A percentile compares a stretch with the other conserved stretches of the same genome.
These are phyloP conservation scores for Hirtodrosophila trivittata DNA, from an alignment of 2,888 invertebrate species.

Conservation along the genomic window DNA sequence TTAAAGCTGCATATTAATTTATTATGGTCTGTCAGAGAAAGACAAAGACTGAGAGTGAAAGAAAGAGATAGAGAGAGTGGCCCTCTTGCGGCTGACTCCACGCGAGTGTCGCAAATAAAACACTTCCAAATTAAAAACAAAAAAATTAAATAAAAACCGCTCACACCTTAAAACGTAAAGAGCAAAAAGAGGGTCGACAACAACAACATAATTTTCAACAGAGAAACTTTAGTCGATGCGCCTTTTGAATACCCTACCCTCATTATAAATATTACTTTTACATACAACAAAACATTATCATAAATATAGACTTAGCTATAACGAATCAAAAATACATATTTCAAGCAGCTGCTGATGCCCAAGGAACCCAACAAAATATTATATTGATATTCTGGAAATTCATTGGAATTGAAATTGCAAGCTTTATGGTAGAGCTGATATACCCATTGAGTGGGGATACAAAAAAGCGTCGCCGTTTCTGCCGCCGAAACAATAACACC, in stretches of 20 bases:
- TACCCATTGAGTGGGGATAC: constrained; percentile 7
- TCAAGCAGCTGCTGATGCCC: too few relatives aligned
- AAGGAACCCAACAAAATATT: too few relatives aligned
- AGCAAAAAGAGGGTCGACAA: constrained; percentile 21
- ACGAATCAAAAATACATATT: too few relatives aligned
- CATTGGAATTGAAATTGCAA: too few relatives aligned
- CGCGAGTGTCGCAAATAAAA: constrained; percentile 34
- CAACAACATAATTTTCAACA: constrained; percentile 13
- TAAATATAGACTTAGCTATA: too few relatives aligned
- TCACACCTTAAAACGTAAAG: constrained; percentile 52
- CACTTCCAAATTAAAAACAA: constrained; percentile 16
- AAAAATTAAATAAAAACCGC: constrained; percentile 39
- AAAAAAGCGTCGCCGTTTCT: constrained; percentile 9
- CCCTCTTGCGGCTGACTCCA: constrained; percentile 1
- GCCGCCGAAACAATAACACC: constrained; percentile 33
- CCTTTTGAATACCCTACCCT: constrained; percentile 12
- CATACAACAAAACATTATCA: too few relatives aligned
- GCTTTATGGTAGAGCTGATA: background rate
- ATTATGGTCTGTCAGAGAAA: too few relatives aligned
- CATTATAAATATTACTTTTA: background rate
- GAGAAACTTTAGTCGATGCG: background rate
- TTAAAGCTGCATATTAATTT: too few relatives aligned
- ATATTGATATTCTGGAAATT: too few relatives aligned
- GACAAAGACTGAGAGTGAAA: background rate
- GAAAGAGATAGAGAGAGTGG: background rate